Evolutionary conservation across 2,113 vertebrate genomes (phyloP).

Genomic region (Bubo scandiacus): DNA sequence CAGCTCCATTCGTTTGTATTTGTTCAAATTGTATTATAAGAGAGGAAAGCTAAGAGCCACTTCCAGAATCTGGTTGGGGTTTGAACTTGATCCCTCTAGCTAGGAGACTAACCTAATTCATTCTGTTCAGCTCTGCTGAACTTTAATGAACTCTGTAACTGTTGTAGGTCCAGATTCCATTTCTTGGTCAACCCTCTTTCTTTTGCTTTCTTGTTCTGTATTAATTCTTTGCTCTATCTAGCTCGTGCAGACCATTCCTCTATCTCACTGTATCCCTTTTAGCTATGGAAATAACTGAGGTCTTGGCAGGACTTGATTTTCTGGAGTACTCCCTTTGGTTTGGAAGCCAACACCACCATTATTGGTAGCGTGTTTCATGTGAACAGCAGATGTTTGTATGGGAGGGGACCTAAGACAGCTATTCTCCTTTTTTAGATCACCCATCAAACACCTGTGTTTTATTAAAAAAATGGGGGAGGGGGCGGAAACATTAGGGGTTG

Average conservation of each 20-base stretch:
- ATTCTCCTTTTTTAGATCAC: slow-evolving; percentile 30
- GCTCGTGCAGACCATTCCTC: background rate
- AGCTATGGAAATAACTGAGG: slow-evolving; percentile 6
- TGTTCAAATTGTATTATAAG: background rate
- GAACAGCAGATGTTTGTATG: background rate
- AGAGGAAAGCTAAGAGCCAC: background rate
- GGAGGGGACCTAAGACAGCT: background rate
- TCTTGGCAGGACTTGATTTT: slow-evolving; percentile 14
- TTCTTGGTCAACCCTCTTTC: background rate
- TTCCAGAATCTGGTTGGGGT: background rate
- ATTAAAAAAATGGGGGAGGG: background rate
- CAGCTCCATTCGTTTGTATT: background rate
- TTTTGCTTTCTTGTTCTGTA: slow-evolving; percentile 38
- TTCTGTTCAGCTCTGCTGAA: background rate
- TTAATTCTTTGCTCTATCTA: background rate
- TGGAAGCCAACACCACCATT: background rate
- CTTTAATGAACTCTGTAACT: background rate
- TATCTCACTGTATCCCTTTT: background rate
- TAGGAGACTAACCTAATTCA: background rate
- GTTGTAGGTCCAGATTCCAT: background rate
- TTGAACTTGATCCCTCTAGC: background rate
- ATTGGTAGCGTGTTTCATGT: background rate
- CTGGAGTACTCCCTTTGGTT: background rate
- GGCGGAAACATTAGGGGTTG: background rate
- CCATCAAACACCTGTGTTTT: slow-evolving; percentile 45